A percentile compares a stretch with the other conserved stretches of the same genome.
These are phyloP conservation scores for Aplochiton taeniatus DNA, from an alignment of 2,797 vertebrate species.

Conservation along the genomic window DNA sequence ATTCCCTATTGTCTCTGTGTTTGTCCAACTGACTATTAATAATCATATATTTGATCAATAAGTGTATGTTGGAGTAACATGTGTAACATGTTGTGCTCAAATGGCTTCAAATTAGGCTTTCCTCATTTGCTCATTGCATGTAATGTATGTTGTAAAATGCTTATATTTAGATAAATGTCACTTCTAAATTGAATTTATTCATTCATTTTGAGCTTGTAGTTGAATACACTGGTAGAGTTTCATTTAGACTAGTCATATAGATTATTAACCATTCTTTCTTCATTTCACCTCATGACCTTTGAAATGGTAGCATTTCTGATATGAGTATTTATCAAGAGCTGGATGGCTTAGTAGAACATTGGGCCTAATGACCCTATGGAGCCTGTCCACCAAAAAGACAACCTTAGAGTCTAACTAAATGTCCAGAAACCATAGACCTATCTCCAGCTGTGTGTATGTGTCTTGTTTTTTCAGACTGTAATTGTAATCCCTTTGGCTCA, in stretches of 20 bases:
- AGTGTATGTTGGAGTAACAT: constrained; percentile 50
- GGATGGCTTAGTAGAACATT: constrained; percentile 8
- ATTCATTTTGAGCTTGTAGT: no score
- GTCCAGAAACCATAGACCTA: constrained; percentile 63
- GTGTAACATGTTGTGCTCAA: constrained; percentile 43
- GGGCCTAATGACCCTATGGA: constrained; percentile 27
- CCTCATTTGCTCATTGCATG: constrained; percentile 58
- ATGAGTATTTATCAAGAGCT: constrained; percentile 42
- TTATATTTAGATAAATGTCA: no score
- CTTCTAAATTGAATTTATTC: no score
- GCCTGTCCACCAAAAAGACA: constrained; percentile 31
- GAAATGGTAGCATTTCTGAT: constrained; percentile 69
- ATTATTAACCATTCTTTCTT: constrained; percentile 48
- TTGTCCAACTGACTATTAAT: not conserved
- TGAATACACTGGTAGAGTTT: no score
- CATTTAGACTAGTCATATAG: constrained; percentile 12
- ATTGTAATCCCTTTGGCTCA: constrained; percentile 97
- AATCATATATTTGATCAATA: constrained; percentile 32
- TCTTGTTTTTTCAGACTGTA: constrained; percentile 98
- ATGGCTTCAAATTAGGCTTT: constrained; percentile 56
- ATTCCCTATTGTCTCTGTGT: constrained; percentile 10
- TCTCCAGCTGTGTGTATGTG: constrained; percentile 75
- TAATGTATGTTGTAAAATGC: constrained; percentile 17
- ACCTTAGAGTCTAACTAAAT: constrained; percentile 17
- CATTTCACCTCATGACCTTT: constrained; percentile 67